Percentiles rank a stretch among this genome's conserved stretches.
phyloP scores from a whole-genome alignment of 2,888 invertebrate species.

The Tachina lurida region DNA sequence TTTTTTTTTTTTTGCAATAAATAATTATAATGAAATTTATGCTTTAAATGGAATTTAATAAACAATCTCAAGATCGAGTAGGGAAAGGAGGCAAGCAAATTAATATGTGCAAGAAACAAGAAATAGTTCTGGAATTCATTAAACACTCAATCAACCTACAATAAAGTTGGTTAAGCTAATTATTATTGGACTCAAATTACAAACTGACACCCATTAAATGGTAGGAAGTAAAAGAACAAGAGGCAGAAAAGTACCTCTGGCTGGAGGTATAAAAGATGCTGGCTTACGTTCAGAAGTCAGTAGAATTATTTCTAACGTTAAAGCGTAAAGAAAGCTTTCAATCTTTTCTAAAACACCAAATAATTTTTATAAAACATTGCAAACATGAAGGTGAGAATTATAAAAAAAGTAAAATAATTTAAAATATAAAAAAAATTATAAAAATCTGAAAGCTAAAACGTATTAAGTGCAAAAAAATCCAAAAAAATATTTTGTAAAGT shows the following conservation, averaged over 20 bases:
- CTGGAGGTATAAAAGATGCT: constrained; percentile 77
- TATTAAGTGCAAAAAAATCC: too few species aligned
- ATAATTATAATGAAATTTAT: constrained; percentile 24
- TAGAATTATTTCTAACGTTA: constrained; percentile 80
- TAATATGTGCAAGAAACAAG: neutral
- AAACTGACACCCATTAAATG: constrained; percentile 7
- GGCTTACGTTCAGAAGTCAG: constrained; percentile 74
- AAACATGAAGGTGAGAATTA: constrained; percentile 81
- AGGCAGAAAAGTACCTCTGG: constrained; percentile 18
- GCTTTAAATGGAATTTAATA: neutral
- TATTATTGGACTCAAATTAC: constrained; percentile 5
- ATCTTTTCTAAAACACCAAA: constrained; percentile 58
- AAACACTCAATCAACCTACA: constrained; percentile 20
- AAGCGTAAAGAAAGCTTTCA: constrained; percentile 74
- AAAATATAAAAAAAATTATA: constrained; percentile 4
- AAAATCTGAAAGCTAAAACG: constrained; percentile 3
- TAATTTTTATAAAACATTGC: constrained; percentile 59
- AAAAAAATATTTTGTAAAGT: too few species aligned
- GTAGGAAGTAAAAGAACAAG: constrained; percentile 11
- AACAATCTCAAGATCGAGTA: neutral
- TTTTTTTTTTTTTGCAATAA: constrained; percentile 15
- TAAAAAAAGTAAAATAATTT: constrained; percentile 3
- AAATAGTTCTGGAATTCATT: constrained; percentile 62
- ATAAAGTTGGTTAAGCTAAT: constrained; percentile 22
- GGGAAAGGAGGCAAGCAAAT: neutral